These are phyloP conservation scores for Pituophis catenifer DNA, from an alignment of 2,113 vertebrate genomes.

Conservation along the genomic window DNA sequence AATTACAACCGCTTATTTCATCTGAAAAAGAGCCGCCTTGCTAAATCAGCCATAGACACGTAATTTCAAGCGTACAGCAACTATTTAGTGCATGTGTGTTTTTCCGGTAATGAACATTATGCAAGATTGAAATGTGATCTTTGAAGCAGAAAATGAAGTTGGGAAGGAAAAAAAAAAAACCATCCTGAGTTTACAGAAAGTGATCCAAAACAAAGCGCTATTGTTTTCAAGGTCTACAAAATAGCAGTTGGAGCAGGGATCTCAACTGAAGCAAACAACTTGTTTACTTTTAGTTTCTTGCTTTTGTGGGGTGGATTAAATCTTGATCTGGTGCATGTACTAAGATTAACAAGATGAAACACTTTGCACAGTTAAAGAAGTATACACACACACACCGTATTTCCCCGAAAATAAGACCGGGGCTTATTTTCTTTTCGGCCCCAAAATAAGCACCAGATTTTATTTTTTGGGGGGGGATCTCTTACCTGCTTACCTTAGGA, in stretches of 20 bases:
- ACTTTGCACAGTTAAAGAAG: background rate
- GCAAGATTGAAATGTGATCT: conserved; percentile 28
- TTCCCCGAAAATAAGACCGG: too few relatives aligned
- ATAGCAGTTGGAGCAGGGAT: background rate
- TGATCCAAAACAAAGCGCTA: conserved; percentile 1
- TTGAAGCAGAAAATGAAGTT: conserved; percentile 26
- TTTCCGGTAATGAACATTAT: background rate
- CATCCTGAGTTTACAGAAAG: conserved; percentile 13
- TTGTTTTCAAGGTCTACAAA: background rate
- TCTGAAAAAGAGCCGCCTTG: conserved; percentile 15
- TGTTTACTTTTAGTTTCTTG: background rate
- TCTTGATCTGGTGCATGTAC: background rate
- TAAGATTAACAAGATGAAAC: background rate
- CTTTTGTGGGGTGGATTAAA: too few relatives aligned
- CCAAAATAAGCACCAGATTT: too few relatives aligned
- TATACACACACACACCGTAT: too few relatives aligned
- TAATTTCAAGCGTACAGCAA: background rate
- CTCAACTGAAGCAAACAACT: background rate
- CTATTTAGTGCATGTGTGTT: background rate
- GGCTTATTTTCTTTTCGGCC: too few relatives aligned
- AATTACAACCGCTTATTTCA: conserved; percentile 3
- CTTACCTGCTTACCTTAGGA: too few relatives aligned
- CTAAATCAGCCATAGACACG: conserved; percentile 9
- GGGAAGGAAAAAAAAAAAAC: background rate
- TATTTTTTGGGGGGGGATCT: too few relatives aligned